phyloP scores from a whole-genome alignment of 2,888 invertebrate species.

The Drosophila parthenogenetica region DNA sequence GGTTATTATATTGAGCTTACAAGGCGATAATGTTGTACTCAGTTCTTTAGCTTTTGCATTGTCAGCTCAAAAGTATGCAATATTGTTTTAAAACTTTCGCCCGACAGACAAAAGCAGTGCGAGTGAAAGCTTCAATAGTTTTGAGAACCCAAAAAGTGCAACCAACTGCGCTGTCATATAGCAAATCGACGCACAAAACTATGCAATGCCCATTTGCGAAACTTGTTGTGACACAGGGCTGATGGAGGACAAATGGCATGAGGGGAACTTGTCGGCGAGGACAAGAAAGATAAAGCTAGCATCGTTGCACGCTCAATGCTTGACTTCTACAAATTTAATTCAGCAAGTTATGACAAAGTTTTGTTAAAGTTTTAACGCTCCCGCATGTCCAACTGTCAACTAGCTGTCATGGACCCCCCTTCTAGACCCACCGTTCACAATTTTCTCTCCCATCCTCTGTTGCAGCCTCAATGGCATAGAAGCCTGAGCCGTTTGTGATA shows the following conservation, averaged over 20 bases:
- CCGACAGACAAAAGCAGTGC: slow-evolving; percentile 21
- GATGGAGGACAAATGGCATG: background rate
- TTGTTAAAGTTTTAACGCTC: slow-evolving; percentile 63
- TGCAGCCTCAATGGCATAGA: background rate
- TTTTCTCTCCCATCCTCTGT: background rate
- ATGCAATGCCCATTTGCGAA: slow-evolving; percentile 56
- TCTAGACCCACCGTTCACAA: background rate
- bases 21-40: slow-evolving; percentile 20
- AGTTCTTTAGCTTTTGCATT: slow-evolving; percentile 20
- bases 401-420: slow-evolving; percentile 24
- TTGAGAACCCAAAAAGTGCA: slow-evolving; percentile 35
- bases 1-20: slow-evolving; percentile 43
- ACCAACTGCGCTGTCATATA: slow-evolving; percentile 50
- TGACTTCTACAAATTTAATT: slow-evolving; percentile 74
- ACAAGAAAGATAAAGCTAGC: slow-evolving; percentile 42
- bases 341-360: slow-evolving; percentile 78
- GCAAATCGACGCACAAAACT: slow-evolving; percentile 59
- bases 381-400: slow-evolving; percentile 75
- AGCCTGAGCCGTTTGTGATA: slow-evolving; percentile 73
- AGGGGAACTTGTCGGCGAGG: slow-evolving; percentile 3
- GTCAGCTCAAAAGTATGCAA: slow-evolving; percentile 53
- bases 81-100: slow-evolving; percentile 48
- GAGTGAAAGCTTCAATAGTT: slow-evolving; percentile 59
- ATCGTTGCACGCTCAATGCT: slow-evolving; percentile 57
- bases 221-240: slow-evolving; percentile 21